Base-by-base conservation (phyloP, 37 sponge, comb jelly and placozoan species). In the Diacarnus erythraeanus region DNA sequence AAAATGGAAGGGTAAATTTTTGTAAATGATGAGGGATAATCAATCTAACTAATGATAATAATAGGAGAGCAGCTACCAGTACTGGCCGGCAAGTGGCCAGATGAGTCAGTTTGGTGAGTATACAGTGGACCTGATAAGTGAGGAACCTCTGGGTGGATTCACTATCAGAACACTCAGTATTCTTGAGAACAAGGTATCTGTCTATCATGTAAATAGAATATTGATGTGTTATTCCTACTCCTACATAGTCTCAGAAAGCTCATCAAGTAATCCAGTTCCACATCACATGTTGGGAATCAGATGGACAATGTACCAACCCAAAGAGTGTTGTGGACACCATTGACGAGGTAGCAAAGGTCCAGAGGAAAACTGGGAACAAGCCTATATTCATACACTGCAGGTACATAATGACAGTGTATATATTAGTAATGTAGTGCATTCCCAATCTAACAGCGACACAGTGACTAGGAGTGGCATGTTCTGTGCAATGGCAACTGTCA, bases 311-410 rank as follows among this genome's bases (percentile, higher is more conserved):
- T 77, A 78, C 86, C 57, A 81, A 75, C 76, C 72, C 78, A n/a
- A 73, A 80, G 22, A 74, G 71, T 41, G 73, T 95, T 59, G 75
- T 81, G 31, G 92, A 88, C 57, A 73, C 91, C 65, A 86, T 95
- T 22, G 89, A 83, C 22, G 86, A 91, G 76, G 78, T 96, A 4
- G 34, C 81, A 60, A 89, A 89, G 57, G 76, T 86, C 15, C 96
- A 96, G 80, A 69, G 59, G 76, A 87, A 64, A 26, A 83, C 82
- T 71, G 88, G 93, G 3, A 92, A 92, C 80, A 79, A 85, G 30
- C 92, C 96, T 35, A 79, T 95, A 51, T 76, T 84, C 22, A 87
- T 91, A 44, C 96, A 95, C 78, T 91, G 92, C 96, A 91, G 83
- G 95, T 91, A 51, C 51, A 47, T 47, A 47, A 47, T 47, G 6